Evolutionary conservation across 2,888 invertebrate species (phyloP).

Genomic region (Melinopterus prodromus): DNA sequence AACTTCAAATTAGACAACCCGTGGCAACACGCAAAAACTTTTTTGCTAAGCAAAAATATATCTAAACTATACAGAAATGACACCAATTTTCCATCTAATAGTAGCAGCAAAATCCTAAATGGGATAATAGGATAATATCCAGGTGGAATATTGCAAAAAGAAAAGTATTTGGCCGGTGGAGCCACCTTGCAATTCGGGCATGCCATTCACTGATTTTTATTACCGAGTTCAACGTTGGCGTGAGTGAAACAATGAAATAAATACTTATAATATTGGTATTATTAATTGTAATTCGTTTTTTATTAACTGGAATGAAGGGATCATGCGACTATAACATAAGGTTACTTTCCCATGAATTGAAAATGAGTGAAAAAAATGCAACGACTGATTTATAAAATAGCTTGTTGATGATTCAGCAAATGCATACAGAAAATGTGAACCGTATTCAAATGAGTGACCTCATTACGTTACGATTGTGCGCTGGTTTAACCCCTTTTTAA

Average conservation of each 20-base stretch:
- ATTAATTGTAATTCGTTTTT: background rate
- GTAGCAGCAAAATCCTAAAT: background rate
- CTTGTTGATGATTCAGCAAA: background rate
- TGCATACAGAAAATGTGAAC: background rate
- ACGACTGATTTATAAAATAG: background rate
- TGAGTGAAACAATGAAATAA: background rate
- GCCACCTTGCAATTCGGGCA: too few species aligned
- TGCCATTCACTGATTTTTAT: too few species aligned
- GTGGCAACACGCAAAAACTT: background rate
- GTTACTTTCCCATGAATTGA: background rate
- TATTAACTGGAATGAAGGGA: background rate
- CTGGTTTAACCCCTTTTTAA: slow-evolving; percentile 9
- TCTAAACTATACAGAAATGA: background rate
- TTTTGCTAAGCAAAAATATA: background rate
- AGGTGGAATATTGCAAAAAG: background rate
- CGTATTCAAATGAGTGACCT: slow-evolving; percentile 4
- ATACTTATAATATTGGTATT: background rate
- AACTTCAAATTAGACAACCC: background rate
- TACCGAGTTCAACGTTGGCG: background rate
- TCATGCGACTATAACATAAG: background rate
- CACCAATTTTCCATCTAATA: background rate
- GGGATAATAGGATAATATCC: background rate
- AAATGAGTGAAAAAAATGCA: background rate
- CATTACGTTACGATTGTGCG: slow-evolving; percentile 6
- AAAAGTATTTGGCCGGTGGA: too few species aligned